These are phyloP conservation scores for Pangasius macronema DNA, from an alignment of 2,797 vertebrate genomes.

Conservation along the genomic window DNA sequence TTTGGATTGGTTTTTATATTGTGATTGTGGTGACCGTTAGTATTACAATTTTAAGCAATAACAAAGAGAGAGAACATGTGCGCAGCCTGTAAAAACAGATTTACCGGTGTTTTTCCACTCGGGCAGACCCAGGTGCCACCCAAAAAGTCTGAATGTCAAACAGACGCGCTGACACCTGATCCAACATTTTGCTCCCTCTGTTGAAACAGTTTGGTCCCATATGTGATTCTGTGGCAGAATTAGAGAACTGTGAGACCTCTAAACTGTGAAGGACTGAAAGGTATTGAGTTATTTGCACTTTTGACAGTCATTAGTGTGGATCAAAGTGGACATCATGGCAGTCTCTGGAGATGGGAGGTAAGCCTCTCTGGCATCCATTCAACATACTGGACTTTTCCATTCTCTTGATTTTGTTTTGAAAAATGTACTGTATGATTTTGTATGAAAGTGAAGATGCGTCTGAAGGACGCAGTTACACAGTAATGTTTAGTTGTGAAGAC, in stretches of 20 bases:
- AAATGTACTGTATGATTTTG: background rate
- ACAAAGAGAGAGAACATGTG: background rate
- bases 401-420: background rate
- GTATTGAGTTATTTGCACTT: conserved; percentile 5
- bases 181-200: conserved; percentile 16
- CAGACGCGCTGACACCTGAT: conserved; percentile 31
- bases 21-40: conserved; percentile 7
- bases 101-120: conserved; percentile 3
- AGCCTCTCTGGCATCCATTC: background rate
- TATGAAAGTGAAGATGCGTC: background rate
- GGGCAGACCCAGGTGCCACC: conserved; percentile 21
- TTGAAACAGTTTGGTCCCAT: conserved; percentile 34
- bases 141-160: conserved; percentile 22
- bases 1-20: conserved; percentile 28
- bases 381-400: background rate
- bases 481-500: background rate
- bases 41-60: background rate
- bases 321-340: conserved; percentile 17
- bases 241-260: conserved; percentile 25
- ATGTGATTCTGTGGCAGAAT: conserved; percentile 26
- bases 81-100: conserved; percentile 13
- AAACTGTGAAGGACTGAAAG: background rate
- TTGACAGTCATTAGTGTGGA: conserved; percentile 5
- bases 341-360: background rate
- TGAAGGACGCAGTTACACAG: background rate